A percentile compares a stretch with the other conserved stretches of the same genome.
These are phyloP conservation scores for Zaprionus taronus DNA, from an alignment of 1,140 invertebrate species.

Conservation along the genomic window DNA sequence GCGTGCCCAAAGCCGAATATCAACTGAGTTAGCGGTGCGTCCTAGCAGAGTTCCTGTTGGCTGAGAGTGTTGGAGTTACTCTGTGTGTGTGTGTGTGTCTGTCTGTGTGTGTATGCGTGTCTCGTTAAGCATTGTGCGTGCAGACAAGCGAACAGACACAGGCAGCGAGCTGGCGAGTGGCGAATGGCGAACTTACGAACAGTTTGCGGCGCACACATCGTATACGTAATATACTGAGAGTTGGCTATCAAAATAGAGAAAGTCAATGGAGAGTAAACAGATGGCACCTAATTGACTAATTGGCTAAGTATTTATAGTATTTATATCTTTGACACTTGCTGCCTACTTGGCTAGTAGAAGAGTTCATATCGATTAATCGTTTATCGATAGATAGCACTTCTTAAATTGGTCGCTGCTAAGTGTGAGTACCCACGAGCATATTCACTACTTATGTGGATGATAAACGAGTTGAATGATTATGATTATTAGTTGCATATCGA, in stretches of 20 bases:
- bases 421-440: conserved; percentile 1
- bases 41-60: conserved; percentile 53
- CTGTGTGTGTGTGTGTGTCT: conserved; percentile 25
- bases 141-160: conserved; percentile 60
- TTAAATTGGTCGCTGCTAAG: conserved; percentile 45
- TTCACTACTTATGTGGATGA: conserved; percentile 4
- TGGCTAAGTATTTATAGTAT: conserved; percentile 30
- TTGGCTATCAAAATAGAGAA: conserved; percentile 58
- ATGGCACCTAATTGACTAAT: conserved; percentile 59
- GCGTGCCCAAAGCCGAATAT: conserved; percentile 64
- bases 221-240: conserved; percentile 71
- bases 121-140: conserved; percentile 53
- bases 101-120: conserved; percentile 28
- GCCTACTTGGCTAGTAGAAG: conserved; percentile 14
- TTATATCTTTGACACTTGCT: conserved; percentile 12
- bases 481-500: conserved; percentile 10
- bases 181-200: conserved; percentile 66
- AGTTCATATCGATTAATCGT: neutral
- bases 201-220: conserved; percentile 63
- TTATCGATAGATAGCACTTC: conserved; percentile 19
- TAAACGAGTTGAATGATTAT: conserved; percentile 8
- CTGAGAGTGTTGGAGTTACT: conserved; percentile 5
- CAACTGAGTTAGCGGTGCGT: conserved; percentile 68
- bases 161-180: conserved; percentile 22
- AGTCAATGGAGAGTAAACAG: conserved; percentile 29